Base-by-base conservation (phyloP, 2,113 vertebrate species). In the Colistium nudipinnis region DNA sequence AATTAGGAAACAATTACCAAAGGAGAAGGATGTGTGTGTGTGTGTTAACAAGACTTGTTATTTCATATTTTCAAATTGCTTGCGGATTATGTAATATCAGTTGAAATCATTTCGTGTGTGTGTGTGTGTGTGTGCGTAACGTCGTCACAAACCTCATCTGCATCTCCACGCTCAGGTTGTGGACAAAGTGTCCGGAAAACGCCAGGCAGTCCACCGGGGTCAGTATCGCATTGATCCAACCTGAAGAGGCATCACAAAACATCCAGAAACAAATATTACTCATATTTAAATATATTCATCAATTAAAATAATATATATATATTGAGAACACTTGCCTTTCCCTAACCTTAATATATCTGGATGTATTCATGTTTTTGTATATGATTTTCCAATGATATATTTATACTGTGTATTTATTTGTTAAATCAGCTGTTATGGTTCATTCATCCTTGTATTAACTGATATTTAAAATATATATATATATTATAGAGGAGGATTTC, bases 211-310 rank as follows among this genome's bases (percentile, higher is more conserved):
- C 98, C 45, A 98, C 96, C 0, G 97, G 97, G 19, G 97, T 98
- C 73, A 98, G 93, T 27, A 97, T 95, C 91, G 96, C 97, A 63
- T 98, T 98, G 86, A 99, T 98, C 96, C 98, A 98, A 68, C 97
- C 98, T 99, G 68, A 4, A 55, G 41, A 19, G 22, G 36, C 10
- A 16, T 14, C n/a, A 39, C 2, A 41, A 51, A 27, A 11, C 14
- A 33, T 19, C 17, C 22, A 17, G 24, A 0, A 51, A 27, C 14
- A 17, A 16, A 8, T 11, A 30, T 55, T 22, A 38, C 27, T 36
- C 16, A 17, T 17, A 22, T 12, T 45, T 11, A 20, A 14, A 38
- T 38, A 14, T 38, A 38, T 10, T 38, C 13, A 16, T 38, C 36
- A 35, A 35, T 35, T 35, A 7, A 35, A 35, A 35, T 9, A 35